Percentiles rank a stretch among this genome's conserved stretches.
Evolutionary conservation across 2,113 vertebrate genomes (phyloP).

Genomic region (Sinocyclocheilus maitianheensis): DNA sequence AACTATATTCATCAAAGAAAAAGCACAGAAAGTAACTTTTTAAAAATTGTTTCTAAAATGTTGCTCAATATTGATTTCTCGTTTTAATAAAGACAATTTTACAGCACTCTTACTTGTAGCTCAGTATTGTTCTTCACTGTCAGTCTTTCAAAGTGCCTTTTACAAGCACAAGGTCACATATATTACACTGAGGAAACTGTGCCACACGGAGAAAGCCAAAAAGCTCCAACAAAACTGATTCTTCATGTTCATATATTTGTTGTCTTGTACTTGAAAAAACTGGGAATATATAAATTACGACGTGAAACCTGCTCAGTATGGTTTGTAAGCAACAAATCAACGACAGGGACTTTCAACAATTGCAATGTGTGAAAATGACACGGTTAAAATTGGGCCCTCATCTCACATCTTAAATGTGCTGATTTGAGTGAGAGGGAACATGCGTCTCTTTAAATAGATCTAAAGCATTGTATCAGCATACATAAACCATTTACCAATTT

Average conservation of each 20-base stretch:
- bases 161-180: neutral
- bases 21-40: too few relatives aligned
- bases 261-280: neutral
- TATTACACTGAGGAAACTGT: neutral
- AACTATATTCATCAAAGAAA: neutral
- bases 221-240: neutral
- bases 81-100: neutral
- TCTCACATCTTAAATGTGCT: neutral
- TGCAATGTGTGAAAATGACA: conserved; percentile 34
- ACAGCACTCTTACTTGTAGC: neutral
- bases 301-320: neutral
- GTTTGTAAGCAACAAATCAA: conserved; percentile 7
- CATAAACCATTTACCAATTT: neutral
- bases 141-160: neutral
- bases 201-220: neutral
- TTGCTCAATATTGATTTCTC: neutral
- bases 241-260: neutral
- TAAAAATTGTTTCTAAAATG: neutral
- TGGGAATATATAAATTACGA: neutral
- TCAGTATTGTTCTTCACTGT: neutral
- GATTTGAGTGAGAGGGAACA: neutral
- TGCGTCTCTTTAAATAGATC: neutral
- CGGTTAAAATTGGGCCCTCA: conserved; percentile 2
- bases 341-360: conserved; percentile 17
- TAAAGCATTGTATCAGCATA: conserved; percentile 2